Percentiles rank a stretch among this genome's conserved stretches.
Conservation (phyloP, 2,797 vertebrate species). For the Rhinophrynus dorsalis region DNA sequence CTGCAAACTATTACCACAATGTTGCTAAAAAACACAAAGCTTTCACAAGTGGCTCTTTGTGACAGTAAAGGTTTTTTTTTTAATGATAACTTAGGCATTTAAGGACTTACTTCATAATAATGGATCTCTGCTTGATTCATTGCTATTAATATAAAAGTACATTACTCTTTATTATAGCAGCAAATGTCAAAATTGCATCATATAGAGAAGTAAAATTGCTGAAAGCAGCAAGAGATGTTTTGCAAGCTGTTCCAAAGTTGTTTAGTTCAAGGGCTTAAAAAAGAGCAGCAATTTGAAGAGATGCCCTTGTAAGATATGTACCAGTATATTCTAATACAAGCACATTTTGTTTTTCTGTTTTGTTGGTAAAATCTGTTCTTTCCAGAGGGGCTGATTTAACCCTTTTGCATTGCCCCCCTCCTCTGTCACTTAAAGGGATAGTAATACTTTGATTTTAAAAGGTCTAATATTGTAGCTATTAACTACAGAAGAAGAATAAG, state of each 20-base stretch:
- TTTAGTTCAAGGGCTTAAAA: conserved; percentile 8
- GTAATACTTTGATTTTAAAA: too few species aligned
- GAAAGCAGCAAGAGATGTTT: neutral
- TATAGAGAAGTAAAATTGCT: neutral
- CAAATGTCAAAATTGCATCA: neutral
- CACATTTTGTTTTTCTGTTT: too few species aligned
- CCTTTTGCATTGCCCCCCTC: too few species aligned
- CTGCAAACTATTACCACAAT: too few species aligned
- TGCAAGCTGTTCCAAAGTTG: neutral
- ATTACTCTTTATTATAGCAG: neutral
- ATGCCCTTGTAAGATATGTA: neutral
- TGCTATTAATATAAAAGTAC: conserved; percentile 2
- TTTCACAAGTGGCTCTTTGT: too few species aligned
- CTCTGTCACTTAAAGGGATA: too few species aligned
- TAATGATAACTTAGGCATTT: neutral
- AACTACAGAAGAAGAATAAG: too few species aligned
- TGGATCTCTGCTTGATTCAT: neutral
- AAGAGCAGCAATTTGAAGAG: neutral
- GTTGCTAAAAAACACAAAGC: too few species aligned
- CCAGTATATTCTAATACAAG: neutral
- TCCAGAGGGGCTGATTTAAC: too few species aligned
- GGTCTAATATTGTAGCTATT: too few species aligned
- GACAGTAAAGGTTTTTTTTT: neutral
- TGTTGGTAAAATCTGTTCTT: too few species aligned
- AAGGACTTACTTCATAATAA: neutral